Evolutionary conservation across 2,113 vertebrate species (phyloP), one percentile per base, ranked within the genome.

Genomic region (human): DNA sequence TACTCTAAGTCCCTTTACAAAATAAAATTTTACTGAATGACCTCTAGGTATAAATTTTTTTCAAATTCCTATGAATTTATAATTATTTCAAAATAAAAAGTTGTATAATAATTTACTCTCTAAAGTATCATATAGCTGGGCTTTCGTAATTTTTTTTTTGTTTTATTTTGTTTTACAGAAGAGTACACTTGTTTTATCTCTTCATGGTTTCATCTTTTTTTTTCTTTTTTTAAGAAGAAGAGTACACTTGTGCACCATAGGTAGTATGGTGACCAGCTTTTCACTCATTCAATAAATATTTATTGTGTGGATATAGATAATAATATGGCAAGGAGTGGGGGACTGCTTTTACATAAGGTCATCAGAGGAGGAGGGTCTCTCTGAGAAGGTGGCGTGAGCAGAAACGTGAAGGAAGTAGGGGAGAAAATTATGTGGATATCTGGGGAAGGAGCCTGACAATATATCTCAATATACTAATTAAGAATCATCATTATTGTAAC

Each of bases 31-130:
- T 72, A 95, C 3, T 55, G 57, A 76, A 93, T 16, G 38, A 87
- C 45, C 16, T 66, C 18, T 48, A 52, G 84, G 30, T 72, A 52
- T 2, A 32, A 3, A 25, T 23, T 20, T 59, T 90, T 70, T 32
- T 4, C 2, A 57, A 85, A 92, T 66, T 84, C 78, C 5, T 75
- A 12, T 89, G 55, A 95, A 82, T 57, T 8, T 83, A 13, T 83
- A 93, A 83, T 93, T 93, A 92, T 83, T 86, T 93, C 0, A 90
- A 89, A 93, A 30, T 64, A 93, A 94, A 97, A 90, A 78, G 6
- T 72, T 66, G 61, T 40, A 14, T n/a, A 22, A 11, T 17, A 78
- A 20, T 52, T 91, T 92, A 7, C 7, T 90, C 38, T 91, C 2
- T 20, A 55, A 16, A 84, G 14, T 73, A 18, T 3, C 6, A 81